Conservation (phyloP, 2,888 invertebrate species). For the Orgyia antiqua region DNA sequence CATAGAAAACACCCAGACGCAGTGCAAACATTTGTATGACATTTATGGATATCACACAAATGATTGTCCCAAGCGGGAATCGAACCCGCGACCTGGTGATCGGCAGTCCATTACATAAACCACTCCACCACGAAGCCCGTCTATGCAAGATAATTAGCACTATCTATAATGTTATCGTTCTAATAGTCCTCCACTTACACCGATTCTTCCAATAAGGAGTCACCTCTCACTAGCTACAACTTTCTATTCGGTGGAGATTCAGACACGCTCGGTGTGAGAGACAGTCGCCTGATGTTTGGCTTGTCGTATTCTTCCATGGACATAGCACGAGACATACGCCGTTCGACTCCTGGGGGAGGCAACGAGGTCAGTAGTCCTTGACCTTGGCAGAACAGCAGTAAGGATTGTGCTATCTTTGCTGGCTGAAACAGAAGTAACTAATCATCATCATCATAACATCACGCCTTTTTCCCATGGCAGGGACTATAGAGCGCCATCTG, state of each 20-base stretch:
- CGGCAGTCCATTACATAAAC: too few relatives aligned
- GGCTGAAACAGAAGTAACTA: conserved; percentile 79
- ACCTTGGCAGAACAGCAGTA: conserved; percentile 93
- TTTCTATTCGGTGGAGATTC: conserved; percentile 59
- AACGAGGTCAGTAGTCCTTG: conserved; percentile 90
- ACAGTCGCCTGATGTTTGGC: conserved; percentile 86
- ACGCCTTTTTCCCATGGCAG: too few relatives aligned
- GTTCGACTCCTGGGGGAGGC: conserved; percentile 88
- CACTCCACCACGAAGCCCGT: too few relatives aligned
- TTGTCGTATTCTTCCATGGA: conserved; percentile 91
- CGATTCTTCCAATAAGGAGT: conserved; percentile 39
- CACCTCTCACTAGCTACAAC: conserved; percentile 40
- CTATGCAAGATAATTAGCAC: too few relatives aligned
- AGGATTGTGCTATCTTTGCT: conserved; percentile 90
- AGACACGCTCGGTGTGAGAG: conserved; percentile 72
- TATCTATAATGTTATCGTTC: not conserved
- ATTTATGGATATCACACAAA: too few relatives aligned
- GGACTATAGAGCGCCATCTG: too few relatives aligned
- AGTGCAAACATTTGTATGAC: too few relatives aligned
- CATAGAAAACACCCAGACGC: too few relatives aligned
- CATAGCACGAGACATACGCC: conserved; percentile 83
- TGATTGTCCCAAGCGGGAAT: too few relatives aligned
- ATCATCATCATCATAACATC: too few relatives aligned
- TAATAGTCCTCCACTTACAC: conserved; percentile 17
- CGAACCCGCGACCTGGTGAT: too few relatives aligned